Evolutionary conservation across 2,113 vertebrate species (phyloP).

Genomic region (Dromiciops gliroides): DNA sequence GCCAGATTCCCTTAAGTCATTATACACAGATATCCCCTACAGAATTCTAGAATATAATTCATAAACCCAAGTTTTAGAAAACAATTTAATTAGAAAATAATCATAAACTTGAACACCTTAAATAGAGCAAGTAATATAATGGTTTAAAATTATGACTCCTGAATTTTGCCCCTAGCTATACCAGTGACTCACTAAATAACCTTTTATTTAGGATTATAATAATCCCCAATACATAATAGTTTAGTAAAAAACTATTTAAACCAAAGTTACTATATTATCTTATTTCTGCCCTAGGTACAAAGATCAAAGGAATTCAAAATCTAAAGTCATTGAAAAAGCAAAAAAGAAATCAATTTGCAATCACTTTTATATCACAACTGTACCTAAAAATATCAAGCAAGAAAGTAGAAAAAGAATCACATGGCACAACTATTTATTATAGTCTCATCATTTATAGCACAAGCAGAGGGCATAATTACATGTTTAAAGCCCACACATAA

Average conservation of each 20-base stretch:
- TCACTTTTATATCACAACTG: background rate
- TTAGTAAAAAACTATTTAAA: background rate
- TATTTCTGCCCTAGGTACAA: background rate
- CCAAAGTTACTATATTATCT: background rate
- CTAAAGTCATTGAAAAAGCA: background rate
- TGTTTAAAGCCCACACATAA: background rate
- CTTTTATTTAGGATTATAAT: slow-evolving; percentile 31
- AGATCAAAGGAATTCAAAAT: background rate
- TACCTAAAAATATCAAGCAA: background rate
- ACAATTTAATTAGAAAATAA: background rate
- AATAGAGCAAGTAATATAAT: background rate
- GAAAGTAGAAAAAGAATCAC: background rate
- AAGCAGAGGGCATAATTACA: background rate
- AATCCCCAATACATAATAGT: background rate
- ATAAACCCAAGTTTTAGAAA: background rate
- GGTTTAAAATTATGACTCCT: background rate
- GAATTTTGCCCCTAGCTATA: background rate
- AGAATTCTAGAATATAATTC: background rate
- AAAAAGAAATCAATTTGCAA: background rate
- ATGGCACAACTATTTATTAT: background rate
- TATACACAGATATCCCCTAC: background rate
- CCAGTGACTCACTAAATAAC: slow-evolving; percentile 34
- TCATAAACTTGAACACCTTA: background rate
- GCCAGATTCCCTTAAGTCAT: background rate
- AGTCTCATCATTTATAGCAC: background rate